Conservation (phyloP, 2,797 vertebrate species). For the Chromobotia macracanthus region DNA sequence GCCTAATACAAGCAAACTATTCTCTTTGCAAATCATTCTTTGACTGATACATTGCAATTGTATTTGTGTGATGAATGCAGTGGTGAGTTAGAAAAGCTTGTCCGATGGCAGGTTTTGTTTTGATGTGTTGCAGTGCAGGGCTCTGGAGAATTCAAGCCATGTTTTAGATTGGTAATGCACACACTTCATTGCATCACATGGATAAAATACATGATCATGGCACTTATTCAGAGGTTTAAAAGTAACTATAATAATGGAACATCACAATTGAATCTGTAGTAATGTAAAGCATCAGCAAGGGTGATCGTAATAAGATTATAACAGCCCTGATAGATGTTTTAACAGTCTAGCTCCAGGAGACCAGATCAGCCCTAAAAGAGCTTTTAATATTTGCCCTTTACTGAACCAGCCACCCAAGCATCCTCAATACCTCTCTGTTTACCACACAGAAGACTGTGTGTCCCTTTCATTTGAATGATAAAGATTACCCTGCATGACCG, state of each 20-base stretch:
- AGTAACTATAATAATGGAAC: no score
- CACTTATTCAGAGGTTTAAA: no score
- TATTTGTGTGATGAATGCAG: neutral
- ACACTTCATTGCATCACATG: no score
- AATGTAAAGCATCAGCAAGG: neutral
- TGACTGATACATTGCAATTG: neutral
- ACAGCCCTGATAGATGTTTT: neutral
- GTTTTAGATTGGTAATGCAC: constrained; percentile 30
- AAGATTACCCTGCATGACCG: neutral
- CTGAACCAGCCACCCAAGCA: neutral
- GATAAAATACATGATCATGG: no score
- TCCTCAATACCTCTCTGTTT: constrained; percentile 14
- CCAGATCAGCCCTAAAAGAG: neutral
- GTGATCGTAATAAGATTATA: neutral
- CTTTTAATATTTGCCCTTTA: neutral
- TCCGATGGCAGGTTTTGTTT: constrained; percentile 30
- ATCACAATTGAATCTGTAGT: neutral
- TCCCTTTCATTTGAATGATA: constrained; percentile 1
- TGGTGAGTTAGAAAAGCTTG: neutral
- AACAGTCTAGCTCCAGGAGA: neutral
- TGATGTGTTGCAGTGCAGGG: constrained; percentile 9
- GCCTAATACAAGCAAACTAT: neutral
- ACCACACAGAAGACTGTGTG: neutral
- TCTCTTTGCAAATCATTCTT: neutral
- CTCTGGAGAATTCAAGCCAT: constrained; percentile 30